Percentiles rank a stretch among this genome's conserved stretches.
phyloP scores from a whole-genome alignment of 2,113 vertebrate genomes.

The Neolamprologus hecqui region DNA sequence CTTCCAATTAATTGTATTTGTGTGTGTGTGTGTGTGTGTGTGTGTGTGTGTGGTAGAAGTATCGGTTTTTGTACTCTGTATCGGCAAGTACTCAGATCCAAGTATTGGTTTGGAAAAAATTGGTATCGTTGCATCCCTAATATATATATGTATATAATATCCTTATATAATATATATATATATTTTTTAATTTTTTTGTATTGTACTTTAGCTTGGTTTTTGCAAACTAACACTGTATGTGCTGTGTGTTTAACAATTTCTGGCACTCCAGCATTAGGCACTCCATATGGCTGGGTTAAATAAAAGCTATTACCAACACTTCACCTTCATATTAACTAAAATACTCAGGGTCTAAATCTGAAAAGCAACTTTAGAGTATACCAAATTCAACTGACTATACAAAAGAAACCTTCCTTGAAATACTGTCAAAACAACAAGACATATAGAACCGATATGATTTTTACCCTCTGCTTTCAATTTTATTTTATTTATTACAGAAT shows the following conservation, averaged over 20 bases:
- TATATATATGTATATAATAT: rapidly evolving
- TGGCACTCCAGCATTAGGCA: neutral
- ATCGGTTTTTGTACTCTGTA: no score
- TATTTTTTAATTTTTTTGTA: rapidly evolving
- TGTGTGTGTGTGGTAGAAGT: no score
- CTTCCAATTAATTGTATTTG: no score
- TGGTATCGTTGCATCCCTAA: no score
- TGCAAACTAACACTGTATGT: neutral
- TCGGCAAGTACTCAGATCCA: no score
- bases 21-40: no score
- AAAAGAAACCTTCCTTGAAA: neutral
- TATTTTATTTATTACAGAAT: neutral
- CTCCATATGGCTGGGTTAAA: neutral
- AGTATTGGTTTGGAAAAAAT: no score
- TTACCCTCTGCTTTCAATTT: neutral
- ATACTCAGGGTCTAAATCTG: neutral
- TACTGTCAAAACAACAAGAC: neutral
- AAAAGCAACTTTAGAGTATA: neutral
- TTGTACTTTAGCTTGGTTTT: neutral
- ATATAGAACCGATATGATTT: neutral
- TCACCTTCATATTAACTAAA: neutral
- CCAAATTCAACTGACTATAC: neutral
- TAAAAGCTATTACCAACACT: neutral
- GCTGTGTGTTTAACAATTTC: neutral
- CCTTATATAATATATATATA: neutral